Percentiles rank a stretch among this genome's conserved stretches.
Conservation (phyloP, 2,797 vertebrate species). For the Sebastes hubbsi region DNA sequence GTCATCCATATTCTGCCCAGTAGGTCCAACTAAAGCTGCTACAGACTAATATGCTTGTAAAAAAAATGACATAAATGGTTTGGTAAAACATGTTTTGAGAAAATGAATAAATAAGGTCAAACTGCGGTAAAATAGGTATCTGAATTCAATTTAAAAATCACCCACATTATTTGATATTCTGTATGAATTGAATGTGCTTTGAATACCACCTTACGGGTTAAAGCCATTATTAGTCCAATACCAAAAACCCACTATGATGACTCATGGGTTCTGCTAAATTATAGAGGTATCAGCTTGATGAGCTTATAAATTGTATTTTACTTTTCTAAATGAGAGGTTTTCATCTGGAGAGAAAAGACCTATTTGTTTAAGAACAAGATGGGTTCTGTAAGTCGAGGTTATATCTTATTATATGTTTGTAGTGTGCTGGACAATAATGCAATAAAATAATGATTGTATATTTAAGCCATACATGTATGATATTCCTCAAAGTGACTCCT, state of each 20-base stretch:
- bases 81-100: too few species aligned
- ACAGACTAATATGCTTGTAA: neutral
- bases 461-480: neutral
- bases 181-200: neutral
- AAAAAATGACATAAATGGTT: neutral
- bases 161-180: neutral
- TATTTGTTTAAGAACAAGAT: neutral
- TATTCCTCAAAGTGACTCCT: neutral
- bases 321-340: neutral
- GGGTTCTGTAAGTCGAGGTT: neutral
- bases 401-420: neutral
- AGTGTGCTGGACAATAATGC: neutral
- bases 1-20: neutral
- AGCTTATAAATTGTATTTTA: neutral
- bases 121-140: too few species aligned
- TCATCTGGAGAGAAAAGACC: neutral
- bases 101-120: too few species aligned
- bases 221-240: neutral
- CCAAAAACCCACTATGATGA: neutral
- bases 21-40: neutral
- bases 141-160: neutral
- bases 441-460: neutral
- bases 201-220: neutral
- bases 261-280: neutral
- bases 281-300: neutral